phyloP scores from a whole-genome alignment of 2,797 vertebrate species.

The Tadarida brasiliensis region DNA sequence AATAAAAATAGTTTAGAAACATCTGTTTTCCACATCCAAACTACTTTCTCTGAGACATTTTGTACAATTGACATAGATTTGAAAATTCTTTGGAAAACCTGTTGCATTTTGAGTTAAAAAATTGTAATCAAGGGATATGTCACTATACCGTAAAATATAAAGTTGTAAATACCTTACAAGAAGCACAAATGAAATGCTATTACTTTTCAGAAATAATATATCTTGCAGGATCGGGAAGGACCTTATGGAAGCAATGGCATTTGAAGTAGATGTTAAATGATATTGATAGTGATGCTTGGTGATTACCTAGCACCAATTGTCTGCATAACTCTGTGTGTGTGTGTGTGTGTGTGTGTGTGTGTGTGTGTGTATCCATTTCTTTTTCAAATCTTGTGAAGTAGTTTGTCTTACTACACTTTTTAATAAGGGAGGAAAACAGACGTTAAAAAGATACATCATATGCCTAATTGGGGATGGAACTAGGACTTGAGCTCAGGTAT shows the following conservation, averaged over 20 bases:
- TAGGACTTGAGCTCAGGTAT: background rate
- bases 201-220: slow-evolving; percentile 19
- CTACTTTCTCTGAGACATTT: background rate
- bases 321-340: background rate
- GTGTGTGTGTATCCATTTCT: background rate
- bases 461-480: background rate
- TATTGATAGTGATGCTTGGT: background rate
- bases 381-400: background rate
- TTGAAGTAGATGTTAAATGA: background rate
- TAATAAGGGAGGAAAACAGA: slow-evolving; percentile 33
- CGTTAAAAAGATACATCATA: background rate
- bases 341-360: background rate
- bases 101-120: background rate
- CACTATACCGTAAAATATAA: background rate
- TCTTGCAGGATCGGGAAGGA: background rate
- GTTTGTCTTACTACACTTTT: background rate
- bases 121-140: background rate
- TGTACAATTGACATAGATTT: background rate
- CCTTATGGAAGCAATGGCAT: background rate
- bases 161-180: background rate
- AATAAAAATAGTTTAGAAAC: slow-evolving; percentile 2
- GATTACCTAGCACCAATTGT: background rate
- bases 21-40: background rate
- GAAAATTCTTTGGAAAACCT: background rate
- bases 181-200: background rate